A percentile compares a stretch with the other conserved stretches of the same genome.
Conservation (phyloP, 2,113 vertebrate species). For the Glareola pratincola region DNA sequence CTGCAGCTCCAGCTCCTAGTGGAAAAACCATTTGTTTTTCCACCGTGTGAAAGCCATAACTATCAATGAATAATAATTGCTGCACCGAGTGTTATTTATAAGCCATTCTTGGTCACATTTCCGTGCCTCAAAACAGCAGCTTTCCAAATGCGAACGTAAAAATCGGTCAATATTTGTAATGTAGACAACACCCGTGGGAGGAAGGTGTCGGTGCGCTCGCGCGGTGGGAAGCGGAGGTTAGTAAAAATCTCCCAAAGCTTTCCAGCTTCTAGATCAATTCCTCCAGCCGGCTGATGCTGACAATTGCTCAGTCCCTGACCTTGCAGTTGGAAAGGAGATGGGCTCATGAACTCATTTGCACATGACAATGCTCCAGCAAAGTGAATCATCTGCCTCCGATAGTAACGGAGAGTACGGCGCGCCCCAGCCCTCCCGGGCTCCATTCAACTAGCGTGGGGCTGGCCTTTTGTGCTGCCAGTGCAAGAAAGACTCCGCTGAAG, state of each 20-base stretch:
- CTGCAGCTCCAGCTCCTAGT: conserved; percentile 35
- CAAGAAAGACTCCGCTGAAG: conserved; percentile 73
- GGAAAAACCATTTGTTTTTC: conserved; percentile 66
- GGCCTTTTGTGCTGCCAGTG: conserved; percentile 76
- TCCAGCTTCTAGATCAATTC: conserved; percentile 55
- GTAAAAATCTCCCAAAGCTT: conserved; percentile 50
- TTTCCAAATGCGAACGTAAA: conserved; percentile 44
- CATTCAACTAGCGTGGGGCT: conserved; percentile 62
- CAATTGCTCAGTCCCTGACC: conserved; percentile 72
- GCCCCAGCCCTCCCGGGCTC: conserved; percentile 60
- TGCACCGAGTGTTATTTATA: conserved; percentile 48
- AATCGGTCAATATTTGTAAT: conserved; percentile 55
- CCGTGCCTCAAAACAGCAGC: conserved; percentile 27
- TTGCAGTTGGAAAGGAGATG: conserved; percentile 73
- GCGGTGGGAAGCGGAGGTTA: not conserved
- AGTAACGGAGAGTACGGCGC: conserved; percentile 65
- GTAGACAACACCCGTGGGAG: conserved; percentile 22
- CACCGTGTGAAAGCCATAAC: conserved; percentile 58
- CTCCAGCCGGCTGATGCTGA: conserved; percentile 68
- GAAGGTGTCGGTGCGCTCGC: not conserved
- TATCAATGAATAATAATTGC: conserved; percentile 64
- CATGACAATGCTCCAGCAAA: conserved; percentile 76
- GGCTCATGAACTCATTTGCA: conserved; percentile 78
- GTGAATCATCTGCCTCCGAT: conserved; percentile 79
- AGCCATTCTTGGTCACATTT: conserved; percentile 47